Evolutionary conservation across 1,140 invertebrate genomes (phyloP).

Genomic region (Bombus confusus): DNA sequence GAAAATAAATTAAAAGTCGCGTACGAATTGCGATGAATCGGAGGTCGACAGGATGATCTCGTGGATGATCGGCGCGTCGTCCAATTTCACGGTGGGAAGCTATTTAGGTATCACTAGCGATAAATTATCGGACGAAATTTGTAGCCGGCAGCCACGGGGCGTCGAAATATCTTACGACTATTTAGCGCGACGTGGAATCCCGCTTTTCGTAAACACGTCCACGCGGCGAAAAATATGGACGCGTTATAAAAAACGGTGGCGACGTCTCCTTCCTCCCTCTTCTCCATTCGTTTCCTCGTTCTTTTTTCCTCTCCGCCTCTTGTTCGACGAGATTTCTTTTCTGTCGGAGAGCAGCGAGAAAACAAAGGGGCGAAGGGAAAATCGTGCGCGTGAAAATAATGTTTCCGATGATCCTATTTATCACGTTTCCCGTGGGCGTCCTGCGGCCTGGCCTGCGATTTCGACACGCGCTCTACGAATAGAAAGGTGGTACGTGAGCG

Average conservation of each 20-base stretch:
- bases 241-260: conserved; percentile 24
- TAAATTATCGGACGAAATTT: conserved; percentile 49
- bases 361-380: conserved; percentile 37
- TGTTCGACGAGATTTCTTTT: background rate
- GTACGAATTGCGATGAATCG: conserved; percentile 5
- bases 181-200: conserved; percentile 50
- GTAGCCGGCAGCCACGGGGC: conserved; percentile 15
- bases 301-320: background rate
- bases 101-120: conserved; percentile 40
- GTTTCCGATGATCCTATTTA: conserved; percentile 60
- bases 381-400: conserved; percentile 53
- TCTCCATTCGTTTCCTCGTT: too few species aligned
- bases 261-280: background rate
- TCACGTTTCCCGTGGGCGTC: conserved; percentile 60
- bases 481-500: conserved; percentile 49
- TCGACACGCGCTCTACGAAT: conserved; percentile 66
- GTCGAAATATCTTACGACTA: conserved; percentile 57
- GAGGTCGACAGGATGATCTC: background rate
- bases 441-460: conserved; percentile 29
- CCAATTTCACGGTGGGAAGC: conserved; percentile 43
- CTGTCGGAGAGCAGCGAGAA: background rate
- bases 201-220: conserved; percentile 50
- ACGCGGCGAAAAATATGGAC: conserved; percentile 16
- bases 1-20: conserved; percentile 25
- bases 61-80: conserved; percentile 22